Base-by-base conservation (phyloP, 2,113 vertebrate species). In the Opisthocomus hoazin region DNA sequence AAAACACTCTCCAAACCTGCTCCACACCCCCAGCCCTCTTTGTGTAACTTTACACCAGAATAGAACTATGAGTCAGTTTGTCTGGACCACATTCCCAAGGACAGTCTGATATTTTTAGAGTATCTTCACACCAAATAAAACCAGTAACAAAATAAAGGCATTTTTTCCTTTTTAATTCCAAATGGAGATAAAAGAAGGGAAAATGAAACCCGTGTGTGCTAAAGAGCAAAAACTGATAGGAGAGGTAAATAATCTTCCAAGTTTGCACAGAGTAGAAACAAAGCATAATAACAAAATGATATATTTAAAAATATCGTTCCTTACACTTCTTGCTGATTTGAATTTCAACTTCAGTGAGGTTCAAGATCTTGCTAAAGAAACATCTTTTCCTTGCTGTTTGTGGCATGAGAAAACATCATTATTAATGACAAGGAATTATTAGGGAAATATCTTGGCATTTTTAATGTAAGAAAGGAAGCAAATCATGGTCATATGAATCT, bases 381-480 rank as follows among this genome's bases (percentile, higher is more conserved):
- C 30, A 48, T 29, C n/a, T 89, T 87, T 73, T 73, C 30, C 36
- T 89, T 87, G 43, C 84, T 95, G 85, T 86, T 85, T 89, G 46
- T 93, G 64, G 73, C 41, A 89, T 84, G 78, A 81, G 54, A 95
- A 95, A 94, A 85, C 53, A 94, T 45, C 75, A 92, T 48, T 82
- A 74, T 46, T 90, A 95, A 96, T 57, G 77, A 80, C 78, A 92
- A 96, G 70, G 68, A 97, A 96, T 91, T 96, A 98, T 96, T 93
- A 96, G 88, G 41, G 94, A 97, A 97, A 95, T 96, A 96, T 95
- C 93, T 95, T 97, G 92, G 68, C n/a, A 94, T 96, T 97, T 96
- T 93, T 89, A 94, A 95, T 95, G 77, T 89, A 92, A 73, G 95
- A 97, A 96, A 96, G 96, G 97, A 98, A 98, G 83, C 70, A 97